Evolutionary conservation across 2,888 invertebrate genomes (phyloP).

Genomic region (Boloria euphrosyne): DNA sequence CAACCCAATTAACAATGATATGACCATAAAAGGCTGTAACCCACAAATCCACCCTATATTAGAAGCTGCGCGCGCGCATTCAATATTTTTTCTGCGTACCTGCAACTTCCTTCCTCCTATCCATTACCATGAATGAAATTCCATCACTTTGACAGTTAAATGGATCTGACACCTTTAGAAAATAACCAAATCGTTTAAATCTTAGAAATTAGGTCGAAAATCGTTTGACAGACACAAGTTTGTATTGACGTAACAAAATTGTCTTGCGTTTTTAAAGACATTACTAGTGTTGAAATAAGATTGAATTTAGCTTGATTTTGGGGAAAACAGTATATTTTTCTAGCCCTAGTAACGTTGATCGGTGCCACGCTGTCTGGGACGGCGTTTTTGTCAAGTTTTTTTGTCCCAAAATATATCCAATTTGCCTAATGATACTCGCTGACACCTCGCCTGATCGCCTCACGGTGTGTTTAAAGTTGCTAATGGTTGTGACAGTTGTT

Average conservation of each 20-base stretch:
- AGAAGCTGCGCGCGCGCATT: conserved; percentile 48
- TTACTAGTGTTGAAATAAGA: conserved; percentile 28
- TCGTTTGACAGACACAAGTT: conserved; percentile 36
- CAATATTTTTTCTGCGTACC: conserved; percentile 66
- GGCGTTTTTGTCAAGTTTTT: conserved; percentile 50
- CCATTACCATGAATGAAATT: conserved; percentile 78
- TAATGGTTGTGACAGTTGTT: conserved; percentile 24
- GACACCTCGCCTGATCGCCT: conserved; percentile 49
- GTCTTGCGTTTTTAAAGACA: conserved; percentile 6
- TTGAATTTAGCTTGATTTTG: conserved; percentile 28
- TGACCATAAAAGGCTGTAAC: conserved; percentile 27
- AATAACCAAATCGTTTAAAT: conserved; percentile 39
- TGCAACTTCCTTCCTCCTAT: conserved; percentile 81
- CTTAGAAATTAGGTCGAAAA: conserved; percentile 40
- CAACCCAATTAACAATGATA: conserved; percentile 30
- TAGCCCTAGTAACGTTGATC: conserved; percentile 46
- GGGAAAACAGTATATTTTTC: conserved; percentile 43
- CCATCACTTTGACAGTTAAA: conserved; percentile 69
- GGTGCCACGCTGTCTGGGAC: conserved; percentile 75
- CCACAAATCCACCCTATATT: conserved; percentile 46
- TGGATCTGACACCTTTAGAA: conserved; percentile 63
- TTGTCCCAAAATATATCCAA: conserved; percentile 47
- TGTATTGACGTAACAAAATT: conserved; percentile 37
- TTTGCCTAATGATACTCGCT: conserved; percentile 59
- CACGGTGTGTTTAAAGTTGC: conserved; percentile 10